Base-by-base conservation (phyloP, 2,888 invertebrate species). In the Cheilosia soror region DNA sequence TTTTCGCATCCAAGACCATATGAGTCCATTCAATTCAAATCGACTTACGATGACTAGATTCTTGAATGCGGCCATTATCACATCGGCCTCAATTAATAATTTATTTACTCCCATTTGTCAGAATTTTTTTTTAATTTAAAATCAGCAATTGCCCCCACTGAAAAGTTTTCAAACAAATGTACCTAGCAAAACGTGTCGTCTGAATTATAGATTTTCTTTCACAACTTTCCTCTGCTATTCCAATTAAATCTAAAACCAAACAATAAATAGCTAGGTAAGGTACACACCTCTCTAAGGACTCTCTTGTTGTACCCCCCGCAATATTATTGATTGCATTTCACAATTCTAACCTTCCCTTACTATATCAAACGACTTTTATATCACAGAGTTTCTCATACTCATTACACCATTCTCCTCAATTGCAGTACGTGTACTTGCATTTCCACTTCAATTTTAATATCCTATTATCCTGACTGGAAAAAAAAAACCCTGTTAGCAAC, bases 401-500 rank as follows among this genome's bases (percentile, higher is more conserved):
- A 65, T 69, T 63, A 62, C 33, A 11, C 27, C 51, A 37, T 57
- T 51, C 55, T 5, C 2, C 33, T 37, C 11, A 11, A 53, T 9
- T 71, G n/a, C 62, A 29, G n/a, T 11, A 20, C 27, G 44, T 60
- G 51, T 27, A 47, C 65, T 47, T 63, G 60, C 53, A 78, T 51
- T 69, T 60, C 49, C 49, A 85, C 81, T 85, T 85, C 76, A 85
- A 62, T 85, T 77, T 85, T 81, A 77, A 85, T 85, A 85, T 85
- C 85, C 76, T 77, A 85, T 85, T 81, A 81, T 85, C 72, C 79
- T 63, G 65, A 53, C 69, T 53, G 42, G 57, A 9, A 15, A 37
- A 15, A 47, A 63, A 63, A 31, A 55, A 44, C 37, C 47, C 33
- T 49, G 27, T 5, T n/a, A 71, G 27, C 42, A 13, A 40, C 51